Evolutionary conservation across 1,140 invertebrate species (phyloP), one percentile per base, ranked within the genome.

Genomic region (Oscheius sp.): DNA sequence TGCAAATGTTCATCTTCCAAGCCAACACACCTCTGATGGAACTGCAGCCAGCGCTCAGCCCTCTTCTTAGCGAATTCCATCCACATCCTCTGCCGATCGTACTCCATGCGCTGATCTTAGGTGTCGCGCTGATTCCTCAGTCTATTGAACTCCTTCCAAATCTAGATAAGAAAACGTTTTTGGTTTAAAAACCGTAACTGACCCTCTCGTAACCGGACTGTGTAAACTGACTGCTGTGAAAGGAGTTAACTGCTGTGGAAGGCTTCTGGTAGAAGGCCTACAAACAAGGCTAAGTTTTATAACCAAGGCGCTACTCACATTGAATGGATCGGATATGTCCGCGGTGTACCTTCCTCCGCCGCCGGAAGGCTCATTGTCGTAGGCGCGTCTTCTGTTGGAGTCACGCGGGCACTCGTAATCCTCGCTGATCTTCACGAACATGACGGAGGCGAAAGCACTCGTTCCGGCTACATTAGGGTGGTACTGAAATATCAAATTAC

Each of bases 1-100:
- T n/a, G n/a, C n/a, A n/a, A n/a, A n/a, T n/a, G n/a, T n/a, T n/a
- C n/a, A n/a, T n/a, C n/a, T n/a, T n/a, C n/a, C n/a, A n/a, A n/a
- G n/a, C n/a, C n/a, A n/a, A n/a, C n/a, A n/a, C n/a, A 42, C 49
- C 23, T 55, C 23, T 55, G 49, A 55, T 55, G 49, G 28, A 55
- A 55, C 4, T 15, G 15, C 23, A 20, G 49, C 49, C 49, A 55
- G 15, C 49, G 15, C 23, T 55, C 49, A 4, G 49, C 49, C 28
- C 49, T 55, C 23, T 26, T 15, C 49, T 23, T 7, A 7, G 49
- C 49, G 28, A 55, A 55, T 55, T 55, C 49, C 49, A 55, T 55
- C 49, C 49, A 55, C 7, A 55, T 15, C 49, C 23, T 7, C 49
- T 55, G 49, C 23, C 23, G 15, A 7, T 55, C 49, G 49, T 55